phyloP scores from a whole-genome alignment of 2,888 invertebrate species.

The Plemyria rubiginata region DNA sequence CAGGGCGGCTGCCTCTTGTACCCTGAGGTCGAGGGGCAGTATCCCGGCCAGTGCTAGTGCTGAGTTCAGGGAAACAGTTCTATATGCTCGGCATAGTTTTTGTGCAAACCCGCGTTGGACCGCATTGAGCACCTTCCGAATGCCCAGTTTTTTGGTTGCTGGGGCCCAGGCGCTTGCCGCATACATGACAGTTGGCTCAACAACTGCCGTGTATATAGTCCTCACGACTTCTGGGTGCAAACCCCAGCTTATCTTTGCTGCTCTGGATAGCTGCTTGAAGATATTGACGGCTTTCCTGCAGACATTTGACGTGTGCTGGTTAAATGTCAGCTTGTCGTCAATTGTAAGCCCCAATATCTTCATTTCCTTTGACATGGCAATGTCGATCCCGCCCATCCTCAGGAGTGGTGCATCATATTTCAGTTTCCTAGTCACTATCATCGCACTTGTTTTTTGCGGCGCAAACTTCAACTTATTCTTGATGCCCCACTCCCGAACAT shows the following conservation, averaged over 20 bases:
- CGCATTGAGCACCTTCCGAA: constrained; percentile 5
- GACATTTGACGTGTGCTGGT: neutral
- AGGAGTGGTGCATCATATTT: constrained; percentile 7
- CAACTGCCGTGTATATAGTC: neutral
- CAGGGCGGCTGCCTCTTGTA: constrained; percentile 15
- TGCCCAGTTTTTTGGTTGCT: neutral
- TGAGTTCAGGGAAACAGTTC: constrained; percentile 8
- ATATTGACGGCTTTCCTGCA: neutral
- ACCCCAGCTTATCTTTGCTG: constrained; percentile 6
- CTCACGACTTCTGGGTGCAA: constrained; percentile 8
- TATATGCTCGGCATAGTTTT: constrained; percentile 2
- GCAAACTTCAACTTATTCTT: constrained; percentile 15
- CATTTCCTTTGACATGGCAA: constrained; percentile 9
- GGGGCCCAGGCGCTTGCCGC: constrained; percentile 10
- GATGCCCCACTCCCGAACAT: constrained; percentile 22
- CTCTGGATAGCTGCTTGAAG: neutral
- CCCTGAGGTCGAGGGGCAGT: constrained; percentile 1
- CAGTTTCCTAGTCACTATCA: constrained; percentile 1
- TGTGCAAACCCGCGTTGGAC: constrained; percentile 8
- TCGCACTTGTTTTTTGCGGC: neutral
- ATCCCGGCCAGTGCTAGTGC: neutral
- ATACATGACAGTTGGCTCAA: constrained; percentile 12
- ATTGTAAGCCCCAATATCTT: constrained; percentile 20
- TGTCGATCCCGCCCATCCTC: constrained; percentile 9
- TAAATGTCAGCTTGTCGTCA: constrained; percentile 13